These are phyloP conservation scores for Mythimna vitellina DNA, from an alignment of 2,888 invertebrate genomes.

Conservation along the genomic window DNA sequence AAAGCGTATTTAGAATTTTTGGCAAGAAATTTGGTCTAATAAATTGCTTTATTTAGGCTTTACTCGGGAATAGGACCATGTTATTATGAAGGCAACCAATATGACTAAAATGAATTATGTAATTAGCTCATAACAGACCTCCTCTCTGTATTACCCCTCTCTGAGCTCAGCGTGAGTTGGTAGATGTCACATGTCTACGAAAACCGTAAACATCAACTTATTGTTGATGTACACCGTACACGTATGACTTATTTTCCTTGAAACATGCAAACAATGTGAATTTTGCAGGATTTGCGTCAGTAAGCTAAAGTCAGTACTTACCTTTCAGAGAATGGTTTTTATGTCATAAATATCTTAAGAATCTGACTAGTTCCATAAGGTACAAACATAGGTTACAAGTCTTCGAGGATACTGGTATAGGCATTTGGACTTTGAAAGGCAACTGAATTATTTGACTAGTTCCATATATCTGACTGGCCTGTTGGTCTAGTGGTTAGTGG, in stretches of 20 bases:
- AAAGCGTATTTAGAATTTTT: constrained; percentile 10
- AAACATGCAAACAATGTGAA: neutral
- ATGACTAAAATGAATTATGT: neutral
- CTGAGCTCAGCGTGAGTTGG: neutral
- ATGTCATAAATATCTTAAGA: neutral
- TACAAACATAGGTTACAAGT: neutral
- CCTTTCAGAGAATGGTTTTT: neutral
- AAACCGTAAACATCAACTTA: neutral
- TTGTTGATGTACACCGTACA: no score
- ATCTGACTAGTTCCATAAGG: neutral
- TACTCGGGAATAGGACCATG: neutral
- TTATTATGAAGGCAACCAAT: neutral
- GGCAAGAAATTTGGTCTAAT: neutral
- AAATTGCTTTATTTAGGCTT: neutral
- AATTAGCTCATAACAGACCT: neutral
- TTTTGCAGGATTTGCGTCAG: neutral
- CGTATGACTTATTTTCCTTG: no score
- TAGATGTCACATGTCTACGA: no score
- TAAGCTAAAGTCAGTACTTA: neutral
- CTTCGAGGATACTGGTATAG: neutral
- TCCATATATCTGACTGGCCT: no score
- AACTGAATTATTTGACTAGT: neutral
- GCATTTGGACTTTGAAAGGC: neutral
- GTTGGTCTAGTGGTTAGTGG: no score
- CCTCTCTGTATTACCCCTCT: neutral